Percentiles rank a stretch among this genome's conserved stretches.
Conservation (phyloP, 64 coral and sea anemone species). For the Anthopleura sola region DNA sequence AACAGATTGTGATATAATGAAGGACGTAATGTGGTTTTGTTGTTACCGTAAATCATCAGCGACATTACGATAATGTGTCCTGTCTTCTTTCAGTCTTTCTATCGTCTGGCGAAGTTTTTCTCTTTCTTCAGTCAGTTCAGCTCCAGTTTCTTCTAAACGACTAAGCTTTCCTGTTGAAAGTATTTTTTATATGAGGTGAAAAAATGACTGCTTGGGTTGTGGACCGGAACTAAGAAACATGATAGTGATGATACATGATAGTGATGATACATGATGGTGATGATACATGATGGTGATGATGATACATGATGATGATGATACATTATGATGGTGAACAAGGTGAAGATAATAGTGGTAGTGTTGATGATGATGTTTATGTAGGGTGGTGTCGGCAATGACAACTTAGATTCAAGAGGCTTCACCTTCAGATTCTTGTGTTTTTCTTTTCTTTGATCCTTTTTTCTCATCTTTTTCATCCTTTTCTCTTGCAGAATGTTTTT, state of each 20-base stretch:
- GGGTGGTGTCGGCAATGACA: not conserved
- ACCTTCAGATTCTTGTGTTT: constrained; percentile 27
- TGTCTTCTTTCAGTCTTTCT: constrained; percentile 80
- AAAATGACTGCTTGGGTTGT: not conserved
- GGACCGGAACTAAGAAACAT: too few relatives aligned
- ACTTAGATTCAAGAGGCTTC: constrained; percentile 25
- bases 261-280: too few relatives aligned
- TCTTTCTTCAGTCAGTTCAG: constrained; percentile 65
- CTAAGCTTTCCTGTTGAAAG: not conserved
- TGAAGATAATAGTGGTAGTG: not conserved
- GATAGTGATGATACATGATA: too few relatives aligned
- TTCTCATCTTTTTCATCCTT: not conserved
- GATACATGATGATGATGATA: too few relatives aligned
- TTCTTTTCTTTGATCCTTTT: not conserved
- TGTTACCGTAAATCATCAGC: constrained; percentile 78
- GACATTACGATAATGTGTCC: constrained; percentile 74
- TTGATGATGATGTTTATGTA: not conserved
- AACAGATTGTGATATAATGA: too few relatives aligned
- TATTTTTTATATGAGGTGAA: not conserved
- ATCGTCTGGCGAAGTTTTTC: constrained; percentile 65
- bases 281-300: too few relatives aligned
- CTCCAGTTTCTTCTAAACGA: constrained; percentile 18
- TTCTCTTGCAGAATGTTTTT: not conserved
- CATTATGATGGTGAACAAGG: not conserved
- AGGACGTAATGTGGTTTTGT: too few relatives aligned